Evolutionary conservation across 2,113 vertebrate genomes (phyloP).

Genomic region (Carassius gibelio): DNA sequence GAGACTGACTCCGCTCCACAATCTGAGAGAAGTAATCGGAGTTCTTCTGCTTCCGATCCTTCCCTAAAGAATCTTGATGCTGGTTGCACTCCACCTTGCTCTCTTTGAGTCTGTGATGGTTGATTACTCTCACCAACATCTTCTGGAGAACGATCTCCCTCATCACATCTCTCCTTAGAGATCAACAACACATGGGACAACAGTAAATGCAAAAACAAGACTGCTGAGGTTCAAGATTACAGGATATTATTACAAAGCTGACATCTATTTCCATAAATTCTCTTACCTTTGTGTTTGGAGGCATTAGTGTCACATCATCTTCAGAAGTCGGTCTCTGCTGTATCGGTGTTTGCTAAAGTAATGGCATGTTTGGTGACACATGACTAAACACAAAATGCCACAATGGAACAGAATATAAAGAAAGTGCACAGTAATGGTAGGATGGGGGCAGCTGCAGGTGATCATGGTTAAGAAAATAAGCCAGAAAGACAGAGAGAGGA

Average conservation of each 20-base stretch:
- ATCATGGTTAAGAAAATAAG: constrained; percentile 66
- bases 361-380: constrained; percentile 87
- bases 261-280: background rate
- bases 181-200: background rate
- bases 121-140: background rate
- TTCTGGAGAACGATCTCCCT: constrained; percentile 1
- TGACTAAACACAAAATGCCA: constrained; percentile 81
- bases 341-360: constrained; percentile 84
- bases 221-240: background rate
- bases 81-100: background rate
- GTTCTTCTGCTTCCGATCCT: constrained; percentile 52
- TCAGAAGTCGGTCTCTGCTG: constrained; percentile 56
- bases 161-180: constrained; percentile 1
- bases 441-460: constrained; percentile 78
- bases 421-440: constrained; percentile 81
- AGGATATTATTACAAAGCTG: background rate
- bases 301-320: background rate
- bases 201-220: background rate
- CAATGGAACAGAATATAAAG: constrained; percentile 78
- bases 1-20: constrained; percentile 69
- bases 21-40: constrained; percentile 70
- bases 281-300: constrained; percentile 55
- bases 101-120: background rate
- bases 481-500: constrained; percentile 73
- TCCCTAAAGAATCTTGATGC: background rate